Conservation (phyloP, 2,797 vertebrate species). For the Propithecus perrieri region DNA sequence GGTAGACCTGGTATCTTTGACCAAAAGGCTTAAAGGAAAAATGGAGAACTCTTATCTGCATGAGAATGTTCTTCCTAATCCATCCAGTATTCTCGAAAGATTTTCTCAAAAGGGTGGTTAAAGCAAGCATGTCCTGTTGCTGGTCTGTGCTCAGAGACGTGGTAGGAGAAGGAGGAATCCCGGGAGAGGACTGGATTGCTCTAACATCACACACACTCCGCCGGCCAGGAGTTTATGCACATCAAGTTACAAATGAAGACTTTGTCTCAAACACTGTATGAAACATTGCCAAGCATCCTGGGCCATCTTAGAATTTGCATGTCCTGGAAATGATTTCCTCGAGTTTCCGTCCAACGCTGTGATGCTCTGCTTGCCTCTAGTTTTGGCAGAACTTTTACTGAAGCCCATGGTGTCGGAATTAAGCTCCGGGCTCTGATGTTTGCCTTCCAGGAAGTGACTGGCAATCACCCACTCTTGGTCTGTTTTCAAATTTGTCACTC, state of each 20-base stretch:
- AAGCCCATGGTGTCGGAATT: neutral
- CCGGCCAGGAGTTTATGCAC: too few relatives aligned
- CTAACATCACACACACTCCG: neutral
- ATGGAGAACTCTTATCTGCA: too few relatives aligned
- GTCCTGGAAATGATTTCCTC: neutral
- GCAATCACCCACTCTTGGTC: neutral
- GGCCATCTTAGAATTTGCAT: neutral
- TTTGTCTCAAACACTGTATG: neutral
- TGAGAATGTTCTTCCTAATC: neutral
- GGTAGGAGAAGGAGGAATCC: neutral
- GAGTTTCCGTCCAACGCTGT: rapidly evolving
- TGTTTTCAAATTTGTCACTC: neutral
- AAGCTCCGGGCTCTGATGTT: neutral
- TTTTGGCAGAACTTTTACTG: neutral
- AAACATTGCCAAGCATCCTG: neutral
- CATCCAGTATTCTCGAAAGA: neutral
- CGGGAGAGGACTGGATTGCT: rapidly evolving
- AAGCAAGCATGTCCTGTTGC: rapidly evolving
- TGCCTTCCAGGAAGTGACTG: constrained; percentile 15
- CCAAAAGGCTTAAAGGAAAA: neutral
- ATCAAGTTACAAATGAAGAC: neutral
- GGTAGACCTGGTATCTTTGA: neutral
- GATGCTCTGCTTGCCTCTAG: neutral
- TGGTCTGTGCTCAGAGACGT: rapidly evolving
- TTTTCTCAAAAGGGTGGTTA: neutral